Base-by-base conservation (phyloP, 1,140 invertebrate species). In the Lerema accius region DNA sequence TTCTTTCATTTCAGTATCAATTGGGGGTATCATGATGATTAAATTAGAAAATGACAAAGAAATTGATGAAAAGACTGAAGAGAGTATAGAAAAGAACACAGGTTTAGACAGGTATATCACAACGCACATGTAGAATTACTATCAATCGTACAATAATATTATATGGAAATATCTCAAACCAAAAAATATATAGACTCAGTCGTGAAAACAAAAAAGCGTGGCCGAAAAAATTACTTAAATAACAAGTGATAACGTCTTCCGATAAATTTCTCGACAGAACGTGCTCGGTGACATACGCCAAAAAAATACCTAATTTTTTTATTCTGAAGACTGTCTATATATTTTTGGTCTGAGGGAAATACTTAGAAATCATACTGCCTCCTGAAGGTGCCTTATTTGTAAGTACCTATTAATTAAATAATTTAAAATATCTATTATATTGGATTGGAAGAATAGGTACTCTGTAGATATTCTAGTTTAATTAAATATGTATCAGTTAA, bases 21-120 rank as follows among this genome's bases (percentile, higher is more conserved):
- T 86, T 6, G 78, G 78, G 23, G 84, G 75, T 17, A 89, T 89
- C n/a, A 79, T 89, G 76, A 73, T 87, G 64, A 84, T 89, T n/a
- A 84, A 84, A 45, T 23, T 86, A 43, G 86, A 84, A 67, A 73
- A 82, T 10, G 48, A 61, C 0, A 67, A 70, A 39, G 50, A 70
- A 9, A 67, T 67, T 9, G 69, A 75, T 62, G 73, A 72, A 6
- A 82, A 75, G 63, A 67, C 69, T 46, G 80, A 81, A 11, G 59
- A 74, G 13, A 70, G 59, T 11, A 43, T 19, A 17, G 83, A 84
- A 26, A 89, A 89, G 65, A 79, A 69, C 23, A 65, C 68, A 6
- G 75, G 72, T 1, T 60, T 86, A 23, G 86, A 89, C 39, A 77
- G 83, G 71, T 86, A 84, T 45, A 86, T 89, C 61, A 86, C 86